phyloP scores from a whole-genome alignment of 2,797 vertebrate genomes.

The Schizothorax lantsangensis region DNA sequence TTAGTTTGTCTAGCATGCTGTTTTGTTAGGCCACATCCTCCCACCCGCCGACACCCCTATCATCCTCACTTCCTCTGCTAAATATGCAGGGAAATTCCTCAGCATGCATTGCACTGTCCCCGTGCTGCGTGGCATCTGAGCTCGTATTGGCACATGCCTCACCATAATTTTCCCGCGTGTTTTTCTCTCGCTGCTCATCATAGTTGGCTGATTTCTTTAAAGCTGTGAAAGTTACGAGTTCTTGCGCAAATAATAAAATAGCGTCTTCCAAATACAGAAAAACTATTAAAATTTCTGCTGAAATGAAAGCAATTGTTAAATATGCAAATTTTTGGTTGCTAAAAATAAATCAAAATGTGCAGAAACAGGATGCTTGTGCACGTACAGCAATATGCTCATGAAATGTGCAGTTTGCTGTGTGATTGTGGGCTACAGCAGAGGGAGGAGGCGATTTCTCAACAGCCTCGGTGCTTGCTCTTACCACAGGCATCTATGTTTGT shows the following conservation, averaged over 20 bases:
- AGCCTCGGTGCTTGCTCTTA: neutral
- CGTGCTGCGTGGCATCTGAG: neutral
- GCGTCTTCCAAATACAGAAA: neutral
- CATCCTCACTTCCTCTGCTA: constrained; percentile 58
- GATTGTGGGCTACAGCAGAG: neutral
- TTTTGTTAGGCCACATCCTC: constrained; percentile 52
- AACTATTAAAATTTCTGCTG: neutral
- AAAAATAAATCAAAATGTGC: neutral
- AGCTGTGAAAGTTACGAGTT: neutral
- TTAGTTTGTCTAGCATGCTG: constrained; percentile 27
- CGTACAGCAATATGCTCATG: neutral
- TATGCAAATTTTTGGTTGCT: neutral
- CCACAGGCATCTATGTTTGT: neutral
- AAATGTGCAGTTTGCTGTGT: neutral
- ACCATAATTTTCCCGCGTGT: neutral
- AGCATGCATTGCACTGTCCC: neutral
- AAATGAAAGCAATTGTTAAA: neutral
- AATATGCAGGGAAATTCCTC: constrained; percentile 57
- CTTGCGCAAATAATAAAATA: neutral
- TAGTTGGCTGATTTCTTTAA: neutral
- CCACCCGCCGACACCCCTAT: neutral
- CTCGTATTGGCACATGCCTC: neutral
- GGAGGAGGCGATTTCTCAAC: constrained; percentile 5
- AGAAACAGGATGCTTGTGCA: neutral
- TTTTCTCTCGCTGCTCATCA: neutral